Conservation (phyloP, 2,797 vertebrate species). For the Coilia nasus region DNA sequence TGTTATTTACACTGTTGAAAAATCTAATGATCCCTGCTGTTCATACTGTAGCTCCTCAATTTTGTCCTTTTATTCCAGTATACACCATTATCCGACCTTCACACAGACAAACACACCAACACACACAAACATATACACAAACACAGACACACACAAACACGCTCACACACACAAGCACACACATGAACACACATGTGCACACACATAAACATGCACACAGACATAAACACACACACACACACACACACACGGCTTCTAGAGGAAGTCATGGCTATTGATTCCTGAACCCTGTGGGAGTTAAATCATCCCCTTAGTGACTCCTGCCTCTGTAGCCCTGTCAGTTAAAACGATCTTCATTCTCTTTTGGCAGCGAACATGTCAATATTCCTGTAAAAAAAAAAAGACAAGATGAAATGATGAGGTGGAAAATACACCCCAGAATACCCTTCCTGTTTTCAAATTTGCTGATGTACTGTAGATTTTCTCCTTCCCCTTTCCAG, state of each 20-base stretch:
- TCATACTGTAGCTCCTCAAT: background rate
- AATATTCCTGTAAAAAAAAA: constrained; percentile 1
- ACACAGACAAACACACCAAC: background rate
- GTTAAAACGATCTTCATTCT: constrained; percentile 22
- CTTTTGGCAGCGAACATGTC: background rate
- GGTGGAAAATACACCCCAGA: background rate
- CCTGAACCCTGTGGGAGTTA: background rate
- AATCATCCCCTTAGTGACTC: constrained; percentile 12
- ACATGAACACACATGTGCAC: background rate
- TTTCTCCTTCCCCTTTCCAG: background rate
- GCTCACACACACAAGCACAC: background rate
- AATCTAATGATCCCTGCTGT: too few relatives aligned
- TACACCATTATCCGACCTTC: background rate
- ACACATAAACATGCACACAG: background rate
- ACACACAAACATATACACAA: background rate
- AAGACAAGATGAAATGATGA: constrained; percentile 6
- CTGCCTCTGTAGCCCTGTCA: background rate
- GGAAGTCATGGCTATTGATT: constrained; percentile 19
- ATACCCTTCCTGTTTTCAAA: background rate
- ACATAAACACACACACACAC: background rate
- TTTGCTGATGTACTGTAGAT: background rate
- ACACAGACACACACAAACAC: background rate
- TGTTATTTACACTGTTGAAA: too few relatives aligned
- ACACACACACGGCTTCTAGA: constrained; percentile 15
- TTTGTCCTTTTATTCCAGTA: background rate